Conservation (phyloP, 2,113 vertebrate genomes). For the Scalopus aquaticus region DNA sequence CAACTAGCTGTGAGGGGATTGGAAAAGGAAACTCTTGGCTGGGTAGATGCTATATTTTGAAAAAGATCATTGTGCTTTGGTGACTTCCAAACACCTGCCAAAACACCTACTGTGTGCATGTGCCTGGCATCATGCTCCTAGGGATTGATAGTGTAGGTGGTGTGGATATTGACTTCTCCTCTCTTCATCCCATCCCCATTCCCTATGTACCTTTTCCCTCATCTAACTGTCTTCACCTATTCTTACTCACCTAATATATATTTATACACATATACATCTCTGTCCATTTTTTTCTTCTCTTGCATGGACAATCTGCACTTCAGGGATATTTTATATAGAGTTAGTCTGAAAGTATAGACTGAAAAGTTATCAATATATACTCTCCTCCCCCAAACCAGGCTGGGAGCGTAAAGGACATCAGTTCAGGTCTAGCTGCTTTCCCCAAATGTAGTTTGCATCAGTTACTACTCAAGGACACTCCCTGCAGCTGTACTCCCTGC, state of each 20-base stretch:
- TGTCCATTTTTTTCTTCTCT: not conserved
- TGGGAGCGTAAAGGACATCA: not conserved
- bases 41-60: not conserved
- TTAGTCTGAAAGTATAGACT: not conserved
- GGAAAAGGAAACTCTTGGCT: not conserved
- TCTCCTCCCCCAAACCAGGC: not conserved
- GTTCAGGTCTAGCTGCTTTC: not conserved
- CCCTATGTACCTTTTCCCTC: not conserved
- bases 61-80: not conserved
- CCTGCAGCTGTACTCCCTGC: too few relatives aligned
- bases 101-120: not conserved
- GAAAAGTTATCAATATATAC: not conserved
- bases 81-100: not conserved
- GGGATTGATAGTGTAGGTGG: not conserved
- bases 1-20: not conserved
- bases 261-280: not conserved
- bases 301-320: not conserved
- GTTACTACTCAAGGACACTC: not conserved
- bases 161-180: not conserved
- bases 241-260: too few relatives aligned
- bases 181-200: not conserved
- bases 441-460: not conserved
- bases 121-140: not conserved
- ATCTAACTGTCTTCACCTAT: not conserved
- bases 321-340: not conserved